Evolutionary conservation across 2,888 invertebrate genomes (phyloP).

Genomic region (Melanostoma scalare): DNA sequence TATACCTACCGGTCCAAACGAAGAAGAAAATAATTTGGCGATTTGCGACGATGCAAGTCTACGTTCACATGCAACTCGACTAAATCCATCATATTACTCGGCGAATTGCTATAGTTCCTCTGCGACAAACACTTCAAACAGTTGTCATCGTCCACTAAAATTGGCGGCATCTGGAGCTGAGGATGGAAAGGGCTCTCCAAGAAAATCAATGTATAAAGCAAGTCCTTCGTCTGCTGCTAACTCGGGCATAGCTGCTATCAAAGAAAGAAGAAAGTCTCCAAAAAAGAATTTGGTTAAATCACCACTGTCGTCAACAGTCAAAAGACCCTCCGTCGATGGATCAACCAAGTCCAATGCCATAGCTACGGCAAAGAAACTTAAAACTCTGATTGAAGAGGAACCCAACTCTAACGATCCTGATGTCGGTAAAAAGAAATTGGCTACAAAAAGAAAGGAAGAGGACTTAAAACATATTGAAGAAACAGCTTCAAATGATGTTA

Average conservation of each 20-base stretch:
- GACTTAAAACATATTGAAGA: slow-evolving; percentile 30
- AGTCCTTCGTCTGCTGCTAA: slow-evolving; percentile 23
- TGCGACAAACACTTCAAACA: slow-evolving; percentile 75
- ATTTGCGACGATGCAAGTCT: slow-evolving; percentile 79
- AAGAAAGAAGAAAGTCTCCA: slow-evolving; percentile 80
- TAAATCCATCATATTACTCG: slow-evolving; percentile 80
- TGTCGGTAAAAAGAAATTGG: slow-evolving; percentile 22
- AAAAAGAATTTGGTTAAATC: slow-evolving; percentile 78
- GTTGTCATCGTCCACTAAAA: slow-evolving; percentile 67
- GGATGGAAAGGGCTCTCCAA: slow-evolving; percentile 76
- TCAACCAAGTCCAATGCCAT: slow-evolving; percentile 77
- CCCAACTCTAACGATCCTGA: slow-evolving; percentile 28
- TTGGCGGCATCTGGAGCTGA: slow-evolving; percentile 61
- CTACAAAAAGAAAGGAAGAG: slow-evolving; percentile 45
- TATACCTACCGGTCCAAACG: slow-evolving; percentile 76
- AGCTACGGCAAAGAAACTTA: slow-evolving; percentile 80
- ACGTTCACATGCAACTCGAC: slow-evolving; percentile 79
- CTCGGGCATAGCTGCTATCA: slow-evolving; percentile 1
- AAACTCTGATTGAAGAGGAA: slow-evolving; percentile 78
- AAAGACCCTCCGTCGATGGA: slow-evolving; percentile 23
- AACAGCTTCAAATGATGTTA: slow-evolving; percentile 20
- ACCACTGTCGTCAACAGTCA: slow-evolving; percentile 34
- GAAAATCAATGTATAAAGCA: slow-evolving; percentile 72
- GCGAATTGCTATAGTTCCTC: slow-evolving; percentile 74
- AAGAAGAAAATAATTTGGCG: slow-evolving; percentile 77